Percentiles rank a stretch among this genome's conserved stretches.
These are phyloP conservation scores for Scopus umbretta DNA, from an alignment of 2,113 vertebrate genomes.

Conservation along the genomic window DNA sequence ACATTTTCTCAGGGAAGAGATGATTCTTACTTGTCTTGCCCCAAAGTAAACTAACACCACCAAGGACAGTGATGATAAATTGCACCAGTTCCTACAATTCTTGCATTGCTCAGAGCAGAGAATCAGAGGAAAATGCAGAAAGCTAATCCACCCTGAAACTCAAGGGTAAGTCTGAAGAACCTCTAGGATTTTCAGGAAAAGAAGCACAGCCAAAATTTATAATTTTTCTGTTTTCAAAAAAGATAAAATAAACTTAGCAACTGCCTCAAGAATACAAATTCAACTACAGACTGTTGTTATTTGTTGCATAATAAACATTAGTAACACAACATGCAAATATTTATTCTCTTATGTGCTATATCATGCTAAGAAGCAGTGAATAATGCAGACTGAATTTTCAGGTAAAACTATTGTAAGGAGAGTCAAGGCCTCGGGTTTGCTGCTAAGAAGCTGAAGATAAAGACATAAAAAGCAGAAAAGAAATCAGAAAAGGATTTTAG, in stretches of 20 bases:
- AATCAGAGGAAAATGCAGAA: background rate
- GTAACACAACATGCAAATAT: conserved; percentile 53
- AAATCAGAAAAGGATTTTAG: conserved; percentile 1
- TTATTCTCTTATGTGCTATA: background rate
- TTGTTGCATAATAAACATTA: conserved; percentile 32
- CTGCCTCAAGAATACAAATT: background rate
- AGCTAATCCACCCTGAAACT: background rate
- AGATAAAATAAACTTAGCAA: background rate
- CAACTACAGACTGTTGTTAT: background rate
- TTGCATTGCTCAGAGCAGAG: background rate
- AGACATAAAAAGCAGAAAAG: conserved; percentile 34
- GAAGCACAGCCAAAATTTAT: background rate
- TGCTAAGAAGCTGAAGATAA: conserved; percentile 53
- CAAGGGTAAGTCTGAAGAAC: background rate
- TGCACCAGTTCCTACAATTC: background rate
- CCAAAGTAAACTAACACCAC: background rate
- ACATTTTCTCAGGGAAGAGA: background rate
- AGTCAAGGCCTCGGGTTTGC: conserved; percentile 48
- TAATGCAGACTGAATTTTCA: conserved; percentile 29
- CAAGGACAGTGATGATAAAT: background rate
- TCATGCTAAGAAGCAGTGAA: conserved; percentile 1
- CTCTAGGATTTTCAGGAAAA: background rate
- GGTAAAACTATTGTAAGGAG: background rate
- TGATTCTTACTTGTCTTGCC: background rate
- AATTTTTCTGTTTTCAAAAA: background rate